Evolutionary conservation across 2,113 vertebrate species (phyloP).

Genomic region (Larimichthys polyactis): DNA sequence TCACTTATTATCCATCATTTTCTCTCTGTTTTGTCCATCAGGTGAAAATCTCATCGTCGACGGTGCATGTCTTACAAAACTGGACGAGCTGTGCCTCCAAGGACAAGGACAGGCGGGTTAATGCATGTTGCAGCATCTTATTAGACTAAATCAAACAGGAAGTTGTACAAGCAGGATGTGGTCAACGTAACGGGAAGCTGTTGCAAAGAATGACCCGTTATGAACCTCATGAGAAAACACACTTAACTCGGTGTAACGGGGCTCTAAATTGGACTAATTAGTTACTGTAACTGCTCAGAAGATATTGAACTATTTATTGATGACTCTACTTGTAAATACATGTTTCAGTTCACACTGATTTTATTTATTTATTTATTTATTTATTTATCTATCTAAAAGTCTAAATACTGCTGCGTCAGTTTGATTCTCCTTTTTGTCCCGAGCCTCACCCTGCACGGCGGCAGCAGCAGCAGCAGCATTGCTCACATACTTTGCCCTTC

Average conservation of each 20-base stretch:
- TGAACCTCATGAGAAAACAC: not conserved
- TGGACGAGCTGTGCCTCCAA: constrained; percentile 24
- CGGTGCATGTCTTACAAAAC: constrained; percentile 26
- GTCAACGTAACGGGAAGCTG: constrained; percentile 18
- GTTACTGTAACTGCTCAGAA: not conserved
- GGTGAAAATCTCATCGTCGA: constrained; percentile 37
- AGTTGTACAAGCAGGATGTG: constrained; percentile 31
- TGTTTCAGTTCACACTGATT: not conserved
- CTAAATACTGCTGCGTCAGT: constrained; percentile 3
- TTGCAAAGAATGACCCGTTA: not conserved
- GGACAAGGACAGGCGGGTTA: constrained; percentile 6
- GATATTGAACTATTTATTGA: constrained; percentile 36
- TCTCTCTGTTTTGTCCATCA: constrained; percentile 52
- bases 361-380: constrained; percentile 49
- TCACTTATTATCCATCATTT: constrained; percentile 4
- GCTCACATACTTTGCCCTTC: constrained; percentile 59
- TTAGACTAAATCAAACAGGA: constrained; percentile 33
- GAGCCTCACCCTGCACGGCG: constrained; percentile 35
- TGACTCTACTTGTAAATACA: constrained; percentile 31
- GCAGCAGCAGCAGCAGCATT: constrained; percentile 50
- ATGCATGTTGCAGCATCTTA: constrained; percentile 44
- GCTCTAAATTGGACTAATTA: not conserved
- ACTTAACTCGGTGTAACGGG: not conserved
- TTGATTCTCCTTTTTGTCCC: not conserved
- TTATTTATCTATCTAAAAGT: constrained; percentile 29